Conservation (phyloP, 2,888 invertebrate genomes). For the Spisula subtruncata region DNA sequence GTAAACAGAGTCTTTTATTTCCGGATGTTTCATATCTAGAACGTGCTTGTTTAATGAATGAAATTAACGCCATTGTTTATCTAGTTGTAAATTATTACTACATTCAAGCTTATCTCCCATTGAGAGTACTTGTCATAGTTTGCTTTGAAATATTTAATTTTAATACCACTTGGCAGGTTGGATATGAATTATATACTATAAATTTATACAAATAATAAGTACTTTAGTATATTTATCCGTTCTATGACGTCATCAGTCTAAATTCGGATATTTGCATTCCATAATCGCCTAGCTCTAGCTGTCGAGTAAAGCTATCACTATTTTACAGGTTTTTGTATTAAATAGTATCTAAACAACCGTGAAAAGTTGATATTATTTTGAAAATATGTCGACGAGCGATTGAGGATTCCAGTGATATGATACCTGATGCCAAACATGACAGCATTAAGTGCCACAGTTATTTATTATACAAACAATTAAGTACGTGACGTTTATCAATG, state of each 20-base stretch:
- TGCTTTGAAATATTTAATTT: neutral
- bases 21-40: neutral
- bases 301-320: neutral
- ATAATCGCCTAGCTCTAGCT: neutral
- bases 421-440: constrained; percentile 1
- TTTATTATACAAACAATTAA: neutral
- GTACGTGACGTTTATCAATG: neutral
- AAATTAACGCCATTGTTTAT: neutral
- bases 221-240: neutral
- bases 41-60: neutral
- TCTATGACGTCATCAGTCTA: neutral
- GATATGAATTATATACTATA: neutral
- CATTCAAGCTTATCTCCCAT: neutral
- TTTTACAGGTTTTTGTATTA: neutral
- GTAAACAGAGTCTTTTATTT: neutral
- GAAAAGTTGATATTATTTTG: neutral
- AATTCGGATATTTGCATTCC: constrained; percentile 23
- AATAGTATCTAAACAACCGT: neutral
- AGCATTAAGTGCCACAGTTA: neutral
- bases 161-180: neutral
- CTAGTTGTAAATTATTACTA: neutral
- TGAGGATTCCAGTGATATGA: neutral
- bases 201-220: neutral
- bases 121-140: neutral
- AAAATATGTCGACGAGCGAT: neutral